These are phyloP conservation scores for Corythoichthys intestinalis DNA, from an alignment of 2,113 vertebrate species.

Conservation along the genomic window DNA sequence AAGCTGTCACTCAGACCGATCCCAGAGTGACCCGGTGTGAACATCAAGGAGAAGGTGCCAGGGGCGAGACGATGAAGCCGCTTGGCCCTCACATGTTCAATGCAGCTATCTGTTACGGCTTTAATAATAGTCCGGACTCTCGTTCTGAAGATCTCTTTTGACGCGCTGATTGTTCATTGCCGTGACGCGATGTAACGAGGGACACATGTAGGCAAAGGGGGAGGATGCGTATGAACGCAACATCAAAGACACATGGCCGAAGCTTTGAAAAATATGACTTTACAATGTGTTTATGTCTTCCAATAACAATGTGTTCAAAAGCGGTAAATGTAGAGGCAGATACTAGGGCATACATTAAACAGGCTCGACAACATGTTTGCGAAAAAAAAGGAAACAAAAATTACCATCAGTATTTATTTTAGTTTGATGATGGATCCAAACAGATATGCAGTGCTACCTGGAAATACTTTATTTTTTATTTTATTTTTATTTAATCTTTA, in stretches of 20 bases:
- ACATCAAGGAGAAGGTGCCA: slow-evolving; percentile 61
- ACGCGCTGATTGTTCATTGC: slow-evolving; percentile 61
- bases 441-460: too few relatives aligned
- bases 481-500: too few relatives aligned
- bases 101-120: slow-evolving; percentile 60
- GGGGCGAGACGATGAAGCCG: slow-evolving; percentile 21
- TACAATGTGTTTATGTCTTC: slow-evolving; percentile 52
- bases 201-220: slow-evolving; percentile 56
- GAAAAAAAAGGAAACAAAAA: too few relatives aligned
- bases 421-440: too few relatives aligned
- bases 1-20: slow-evolving; percentile 68
- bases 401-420: too few relatives aligned
- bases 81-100: slow-evolving; percentile 34
- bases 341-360: slow-evolving; percentile 22
- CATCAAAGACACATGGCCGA: slow-evolving; percentile 59
- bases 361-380: slow-evolving; percentile 27
- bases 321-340: slow-evolving; percentile 35
- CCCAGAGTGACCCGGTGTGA: slow-evolving; percentile 40
- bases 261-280: slow-evolving; percentile 21
- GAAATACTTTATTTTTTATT: too few relatives aligned
- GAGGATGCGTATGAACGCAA: slow-evolving; percentile 46
- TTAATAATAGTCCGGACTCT: slow-evolving; percentile 54
- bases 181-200: slow-evolving; percentile 65
- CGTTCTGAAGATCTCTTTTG: slow-evolving; percentile 57
- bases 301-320: slow-evolving; percentile 56